phyloP scores from a whole-genome alignment of 2,888 invertebrate species.

The Mythimna ferrago region DNA sequence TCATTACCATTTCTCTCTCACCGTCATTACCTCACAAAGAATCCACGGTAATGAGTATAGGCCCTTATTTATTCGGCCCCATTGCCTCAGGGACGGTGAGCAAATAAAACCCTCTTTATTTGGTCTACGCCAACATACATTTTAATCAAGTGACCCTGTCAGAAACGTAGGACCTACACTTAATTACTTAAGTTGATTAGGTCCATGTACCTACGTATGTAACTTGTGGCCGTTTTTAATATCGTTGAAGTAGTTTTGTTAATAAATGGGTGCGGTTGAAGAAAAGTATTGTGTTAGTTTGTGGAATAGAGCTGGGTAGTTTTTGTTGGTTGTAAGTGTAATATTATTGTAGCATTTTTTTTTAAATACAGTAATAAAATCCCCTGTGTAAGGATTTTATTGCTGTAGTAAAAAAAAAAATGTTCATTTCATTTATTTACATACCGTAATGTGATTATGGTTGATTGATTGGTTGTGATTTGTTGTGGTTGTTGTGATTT shows the following conservation, averaged over 20 bases:
- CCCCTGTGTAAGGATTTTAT: no score
- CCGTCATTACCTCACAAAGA: constrained; percentile 61
- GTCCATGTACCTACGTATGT: constrained; percentile 29
- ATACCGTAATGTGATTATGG: no score
- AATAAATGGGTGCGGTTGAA: constrained; percentile 27
- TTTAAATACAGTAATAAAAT: no score
- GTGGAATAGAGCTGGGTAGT: background rate
- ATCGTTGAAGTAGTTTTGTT: constrained; percentile 40
- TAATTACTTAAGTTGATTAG: constrained; percentile 75
- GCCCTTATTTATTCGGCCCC: constrained; percentile 72
- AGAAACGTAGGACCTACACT: constrained; percentile 56
- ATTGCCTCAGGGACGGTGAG: constrained; percentile 74
- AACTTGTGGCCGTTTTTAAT: constrained; percentile 42
- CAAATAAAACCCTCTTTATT: constrained; percentile 82
- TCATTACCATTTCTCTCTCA: constrained; percentile 50
- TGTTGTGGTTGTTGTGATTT: no score
- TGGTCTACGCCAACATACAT: constrained; percentile 75
- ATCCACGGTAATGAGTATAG: constrained; percentile 59
- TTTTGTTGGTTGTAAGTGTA: constrained; percentile 3
- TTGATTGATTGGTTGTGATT: no score
- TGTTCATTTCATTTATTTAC: no score
- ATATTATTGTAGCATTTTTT: no score
- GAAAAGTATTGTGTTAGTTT: constrained; percentile 12
- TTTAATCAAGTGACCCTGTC: constrained; percentile 79
- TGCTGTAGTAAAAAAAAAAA: no score